phyloP scores from a whole-genome alignment of 2,888 invertebrate species.

The Tenthredo distinguenda region DNA sequence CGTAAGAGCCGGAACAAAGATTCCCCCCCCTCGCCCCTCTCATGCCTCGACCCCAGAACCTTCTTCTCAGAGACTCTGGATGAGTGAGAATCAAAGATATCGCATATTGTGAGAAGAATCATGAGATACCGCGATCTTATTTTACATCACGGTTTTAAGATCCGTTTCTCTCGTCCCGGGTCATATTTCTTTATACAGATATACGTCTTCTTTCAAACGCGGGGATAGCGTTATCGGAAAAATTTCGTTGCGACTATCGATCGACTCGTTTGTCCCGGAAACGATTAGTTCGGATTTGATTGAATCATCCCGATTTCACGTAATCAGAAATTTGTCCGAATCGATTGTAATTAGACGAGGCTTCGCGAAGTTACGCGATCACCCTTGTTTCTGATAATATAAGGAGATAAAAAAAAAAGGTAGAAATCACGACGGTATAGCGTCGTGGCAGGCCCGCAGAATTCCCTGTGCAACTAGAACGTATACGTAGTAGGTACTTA shows the following conservation, averaged over 20 bases:
- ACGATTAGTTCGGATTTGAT: no score
- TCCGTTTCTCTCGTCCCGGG: background rate
- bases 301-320: conserved; percentile 45
- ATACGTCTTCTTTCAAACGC: no score
- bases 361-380: background rate
- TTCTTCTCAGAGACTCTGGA: no score
- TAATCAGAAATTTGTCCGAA: conserved; percentile 36
- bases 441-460: background rate
- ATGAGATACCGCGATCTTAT: background rate
- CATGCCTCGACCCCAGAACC: background rate
- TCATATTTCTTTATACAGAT: no score
- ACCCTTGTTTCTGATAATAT: background rate
- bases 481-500: background rate
- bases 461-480: background rate
- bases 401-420: background rate
- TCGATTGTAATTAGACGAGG: background rate
- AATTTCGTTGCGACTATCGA: no score
- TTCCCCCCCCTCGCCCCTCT: conserved; percentile 40
- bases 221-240: no score
- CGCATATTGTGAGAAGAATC: no score
- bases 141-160: background rate
- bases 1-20: background rate
- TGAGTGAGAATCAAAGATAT: no score
- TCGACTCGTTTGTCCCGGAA: no score
- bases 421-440: background rate